phyloP scores from a whole-genome alignment of 2,797 vertebrate species.

The Antrozous pallidus region DNA sequence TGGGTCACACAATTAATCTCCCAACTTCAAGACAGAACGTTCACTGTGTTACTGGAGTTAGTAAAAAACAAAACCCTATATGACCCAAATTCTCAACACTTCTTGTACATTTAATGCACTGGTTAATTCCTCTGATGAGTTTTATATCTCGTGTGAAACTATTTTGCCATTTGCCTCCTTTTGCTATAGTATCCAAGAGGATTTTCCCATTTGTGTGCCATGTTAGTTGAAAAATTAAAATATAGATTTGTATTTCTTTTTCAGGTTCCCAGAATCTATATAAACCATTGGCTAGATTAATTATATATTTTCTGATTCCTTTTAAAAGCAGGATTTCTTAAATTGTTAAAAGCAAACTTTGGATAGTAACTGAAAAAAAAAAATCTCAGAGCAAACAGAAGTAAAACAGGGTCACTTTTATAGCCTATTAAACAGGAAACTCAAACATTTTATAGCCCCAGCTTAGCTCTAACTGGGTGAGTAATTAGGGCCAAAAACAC shows the following conservation, averaged over 20 bases:
- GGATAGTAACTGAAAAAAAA: not conserved
- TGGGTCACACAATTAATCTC: not conserved
- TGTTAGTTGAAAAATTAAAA: not conserved
- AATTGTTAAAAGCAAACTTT: constrained; percentile 7
- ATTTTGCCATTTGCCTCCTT: not conserved
- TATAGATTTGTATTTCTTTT: not conserved
- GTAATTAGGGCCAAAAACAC: not conserved
- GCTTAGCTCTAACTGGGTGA: not conserved
- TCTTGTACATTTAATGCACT: not conserved
- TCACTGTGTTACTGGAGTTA: not conserved
- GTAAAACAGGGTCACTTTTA: not conserved
- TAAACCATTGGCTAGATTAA: not conserved
- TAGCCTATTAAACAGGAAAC: not conserved
- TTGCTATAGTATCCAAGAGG: not conserved
- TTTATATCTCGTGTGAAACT: not conserved
- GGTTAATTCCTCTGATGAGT: not conserved
- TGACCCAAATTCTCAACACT: not conserved
- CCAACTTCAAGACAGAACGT: not conserved
- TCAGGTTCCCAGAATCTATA: not conserved
- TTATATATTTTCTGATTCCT: not conserved
- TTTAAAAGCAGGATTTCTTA: not conserved
- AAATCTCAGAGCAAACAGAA: not conserved
- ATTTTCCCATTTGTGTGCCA: not conserved
- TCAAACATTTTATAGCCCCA: not conserved
- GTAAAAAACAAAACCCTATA: not conserved